Conservation (phyloP, 2,888 invertebrate genomes). For the Phasia obesa region DNA sequence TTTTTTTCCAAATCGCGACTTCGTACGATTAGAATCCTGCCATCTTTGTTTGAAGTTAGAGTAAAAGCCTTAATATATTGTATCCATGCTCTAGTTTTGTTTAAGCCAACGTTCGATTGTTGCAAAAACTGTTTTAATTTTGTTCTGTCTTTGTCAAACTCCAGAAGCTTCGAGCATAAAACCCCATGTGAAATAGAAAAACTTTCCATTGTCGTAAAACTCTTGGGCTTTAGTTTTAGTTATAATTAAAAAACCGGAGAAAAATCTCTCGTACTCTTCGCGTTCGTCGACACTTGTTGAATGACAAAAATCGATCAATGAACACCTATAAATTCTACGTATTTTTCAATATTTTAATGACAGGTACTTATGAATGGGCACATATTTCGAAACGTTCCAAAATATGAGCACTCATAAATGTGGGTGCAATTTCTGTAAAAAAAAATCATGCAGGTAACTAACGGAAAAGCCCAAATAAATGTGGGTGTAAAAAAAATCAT, state of each 20-base stretch:
- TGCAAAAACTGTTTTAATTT: neutral
- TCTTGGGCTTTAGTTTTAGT: no score
- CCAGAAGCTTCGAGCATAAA: neutral
- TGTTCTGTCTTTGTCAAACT: neutral
- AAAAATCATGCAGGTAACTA: constrained; percentile 1
- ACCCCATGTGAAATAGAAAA: neutral
- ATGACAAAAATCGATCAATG: no score
- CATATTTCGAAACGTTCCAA: no score
- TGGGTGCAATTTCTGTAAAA: constrained; percentile 6
- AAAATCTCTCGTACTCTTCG: no score
- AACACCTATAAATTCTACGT: no score
- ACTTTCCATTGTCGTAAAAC: no score
- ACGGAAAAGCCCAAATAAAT: neutral
- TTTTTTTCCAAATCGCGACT: constrained; percentile 7
- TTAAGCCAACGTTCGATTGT: no score
- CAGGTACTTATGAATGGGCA: no score
- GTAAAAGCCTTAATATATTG: constrained; percentile 7
- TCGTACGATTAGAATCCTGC: constrained; percentile 3
- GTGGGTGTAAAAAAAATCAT: constrained; percentile 4
- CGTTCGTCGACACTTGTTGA: no score
- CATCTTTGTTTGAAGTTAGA: constrained; percentile 5
- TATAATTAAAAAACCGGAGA: no score
- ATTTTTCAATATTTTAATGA: no score
- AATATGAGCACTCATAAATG: constrained; percentile 2
- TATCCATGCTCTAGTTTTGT: neutral